Evolutionary conservation across 2,113 vertebrate species (phyloP).

Genomic region (Haemorhous mexicanus): DNA sequence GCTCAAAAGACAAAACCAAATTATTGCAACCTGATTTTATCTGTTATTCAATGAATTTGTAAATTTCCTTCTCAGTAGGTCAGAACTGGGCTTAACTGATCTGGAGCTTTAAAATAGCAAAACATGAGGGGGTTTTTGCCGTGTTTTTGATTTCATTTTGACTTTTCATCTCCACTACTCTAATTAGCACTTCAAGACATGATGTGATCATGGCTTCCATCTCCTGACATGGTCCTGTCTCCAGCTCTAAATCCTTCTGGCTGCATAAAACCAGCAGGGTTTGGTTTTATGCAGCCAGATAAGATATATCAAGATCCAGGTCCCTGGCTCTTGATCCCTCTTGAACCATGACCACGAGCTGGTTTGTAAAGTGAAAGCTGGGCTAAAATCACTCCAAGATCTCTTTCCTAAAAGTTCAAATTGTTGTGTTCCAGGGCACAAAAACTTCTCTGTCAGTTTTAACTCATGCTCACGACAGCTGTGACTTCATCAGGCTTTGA

Average conservation of each 20-base stretch:
- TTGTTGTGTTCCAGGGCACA: not conserved
- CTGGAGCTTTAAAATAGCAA: not conserved
- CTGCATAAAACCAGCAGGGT: not conserved
- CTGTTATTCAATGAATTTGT: not conserved
- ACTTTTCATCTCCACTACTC: rapidly evolving
- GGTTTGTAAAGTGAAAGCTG: not conserved
- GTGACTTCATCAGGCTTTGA: not conserved
- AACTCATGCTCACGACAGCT: rapidly evolving
- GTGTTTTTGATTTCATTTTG: not conserved
- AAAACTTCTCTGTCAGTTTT: not conserved
- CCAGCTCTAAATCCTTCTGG: not conserved
- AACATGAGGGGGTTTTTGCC: rapidly evolving
- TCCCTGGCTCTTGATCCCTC: not conserved
- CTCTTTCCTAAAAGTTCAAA: not conserved
- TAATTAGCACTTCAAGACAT: not conserved
- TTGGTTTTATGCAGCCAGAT: no score
- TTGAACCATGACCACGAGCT: not conserved
- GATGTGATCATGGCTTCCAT: not conserved
- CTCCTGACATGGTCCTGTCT: not conserved
- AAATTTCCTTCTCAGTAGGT: not conserved
- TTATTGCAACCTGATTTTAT: not conserved
- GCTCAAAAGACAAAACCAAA: not conserved
- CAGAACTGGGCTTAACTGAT: not conserved
- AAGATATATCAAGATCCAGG: no score
- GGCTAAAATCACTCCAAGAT: not conserved